These are phyloP conservation scores for Elanus axillaris DNA, from an alignment of 2,113 vertebrate species.

Conservation along the genomic window DNA sequence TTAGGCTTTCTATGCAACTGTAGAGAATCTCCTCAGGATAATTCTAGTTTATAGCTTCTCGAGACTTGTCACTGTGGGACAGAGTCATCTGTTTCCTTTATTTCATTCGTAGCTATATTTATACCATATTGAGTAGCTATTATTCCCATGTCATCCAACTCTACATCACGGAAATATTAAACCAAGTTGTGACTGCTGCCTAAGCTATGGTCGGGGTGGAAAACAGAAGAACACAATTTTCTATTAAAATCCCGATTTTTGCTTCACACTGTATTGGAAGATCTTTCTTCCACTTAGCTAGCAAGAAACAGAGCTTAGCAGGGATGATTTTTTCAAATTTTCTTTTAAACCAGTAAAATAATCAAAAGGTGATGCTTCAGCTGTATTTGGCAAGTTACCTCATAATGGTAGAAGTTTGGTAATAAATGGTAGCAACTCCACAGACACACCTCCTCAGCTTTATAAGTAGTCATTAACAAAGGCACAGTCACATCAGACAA, in stretches of 20 bases:
- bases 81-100: constrained; percentile 7
- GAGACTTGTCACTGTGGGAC: neutral
- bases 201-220: neutral
- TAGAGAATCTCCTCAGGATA: neutral
- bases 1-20: neutral
- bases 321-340: neutral
- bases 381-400: neutral
- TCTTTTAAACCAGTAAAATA: neutral
- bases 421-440: neutral
- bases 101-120: constrained; percentile 14
- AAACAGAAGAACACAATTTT: neutral
- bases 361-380: neutral
- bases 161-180: neutral
- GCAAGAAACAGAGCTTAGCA: neutral
- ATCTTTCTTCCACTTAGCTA: neutral
- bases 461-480: neutral
- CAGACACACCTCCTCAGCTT: neutral
- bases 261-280: neutral
- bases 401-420: neutral
- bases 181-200: neutral
- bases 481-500: neutral
- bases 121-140: neutral
- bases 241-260: neutral
- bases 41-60: neutral
- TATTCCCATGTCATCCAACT: neutral